Conservation (phyloP, 2,888 invertebrate genomes). For the Aleiodes testaceus region DNA sequence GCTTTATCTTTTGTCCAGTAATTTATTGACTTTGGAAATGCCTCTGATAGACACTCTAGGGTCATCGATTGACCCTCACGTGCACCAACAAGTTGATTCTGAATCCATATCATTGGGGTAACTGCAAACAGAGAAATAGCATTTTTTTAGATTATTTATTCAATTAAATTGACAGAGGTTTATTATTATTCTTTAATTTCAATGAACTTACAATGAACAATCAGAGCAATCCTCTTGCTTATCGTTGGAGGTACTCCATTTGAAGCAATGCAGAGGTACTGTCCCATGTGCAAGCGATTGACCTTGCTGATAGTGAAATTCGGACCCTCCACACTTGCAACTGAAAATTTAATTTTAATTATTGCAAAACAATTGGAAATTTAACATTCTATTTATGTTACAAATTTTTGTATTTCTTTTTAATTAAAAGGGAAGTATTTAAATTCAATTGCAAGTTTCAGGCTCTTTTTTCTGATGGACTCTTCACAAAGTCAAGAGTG, state of each 20-base stretch:
- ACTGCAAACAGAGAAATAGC: slow-evolving; percentile 65
- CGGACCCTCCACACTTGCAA: slow-evolving; percentile 79
- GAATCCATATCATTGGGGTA: slow-evolving; percentile 76
- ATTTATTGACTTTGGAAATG: slow-evolving; percentile 76
- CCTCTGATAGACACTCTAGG: slow-evolving; percentile 76
- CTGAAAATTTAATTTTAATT: slow-evolving; percentile 69
- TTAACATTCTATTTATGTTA: too few species aligned
- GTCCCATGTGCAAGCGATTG: slow-evolving; percentile 84
- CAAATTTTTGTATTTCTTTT: too few species aligned
- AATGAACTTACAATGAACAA: slow-evolving; percentile 86
- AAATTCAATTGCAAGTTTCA: too few species aligned
- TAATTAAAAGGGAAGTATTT: too few species aligned
- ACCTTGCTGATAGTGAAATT: slow-evolving; percentile 80
- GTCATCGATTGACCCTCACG: slow-evolving; percentile 74
- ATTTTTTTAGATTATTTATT: background rate
- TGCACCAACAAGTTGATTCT: slow-evolving; percentile 76
- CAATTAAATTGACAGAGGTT: background rate
- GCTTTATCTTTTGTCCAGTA: slow-evolving; percentile 76
- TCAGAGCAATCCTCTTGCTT: slow-evolving; percentile 90
- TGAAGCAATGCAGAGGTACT: slow-evolving; percentile 84
- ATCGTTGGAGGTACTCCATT: slow-evolving; percentile 92
- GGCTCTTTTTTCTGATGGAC: too few species aligned
- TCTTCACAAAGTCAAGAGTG: too few species aligned
- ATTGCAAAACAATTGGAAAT: background rate
- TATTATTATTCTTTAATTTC: background rate